Evolutionary conservation across 2,888 invertebrate species (phyloP), one percentile per base, ranked within the genome.

Genomic region (Philereme vetulata): DNA sequence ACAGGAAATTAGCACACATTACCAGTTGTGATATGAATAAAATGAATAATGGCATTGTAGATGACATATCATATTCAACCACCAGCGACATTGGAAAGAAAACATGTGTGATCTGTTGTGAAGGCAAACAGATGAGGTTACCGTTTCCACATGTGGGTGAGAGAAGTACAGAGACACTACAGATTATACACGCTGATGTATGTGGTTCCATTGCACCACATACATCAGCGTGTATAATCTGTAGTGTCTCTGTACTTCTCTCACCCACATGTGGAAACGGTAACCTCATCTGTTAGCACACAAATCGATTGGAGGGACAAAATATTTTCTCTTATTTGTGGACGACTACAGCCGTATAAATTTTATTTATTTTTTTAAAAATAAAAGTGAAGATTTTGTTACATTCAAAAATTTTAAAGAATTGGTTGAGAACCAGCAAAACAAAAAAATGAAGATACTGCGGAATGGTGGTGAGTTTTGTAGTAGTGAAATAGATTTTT

Each of bases 341-440:
- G 64, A 64, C 43, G 64, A 61, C n/a, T 44, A 46, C 49, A 60
- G 51, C 5, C 10, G 57, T 0, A 64, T 64, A 60, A 5, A 40
- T 0, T 61, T 53, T 45, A 42, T 61, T 3, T 61, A 58, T 8
- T 61, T 64, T n/a, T 9, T 61, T 4, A 60, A 64, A 10, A 11
- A 33, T 0, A 65, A 62, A 48, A 68, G 45, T 64, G 57, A 70
- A 44, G 61, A 59, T 5, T 8, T 40, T 4, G 5, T 61, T 69
- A 0, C 33, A 62, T 72, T 72, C 44, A 53, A 59, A 56, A 33
- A 65, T 0, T 72, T 51, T 56, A 66, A 70, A 60, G 49, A 50
- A 3, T 36, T 56, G 35, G 70, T 65, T 10, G 68, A 72, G 36
- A 71, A 68, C 43, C 61, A 48, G 32, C n/a, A 3, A 62, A 52